A percentile compares a stretch with the other conserved stretches of the same genome.
phyloP scores from a whole-genome alignment of 2,797 vertebrate species.

The Coccyzus lansbergi region DNA sequence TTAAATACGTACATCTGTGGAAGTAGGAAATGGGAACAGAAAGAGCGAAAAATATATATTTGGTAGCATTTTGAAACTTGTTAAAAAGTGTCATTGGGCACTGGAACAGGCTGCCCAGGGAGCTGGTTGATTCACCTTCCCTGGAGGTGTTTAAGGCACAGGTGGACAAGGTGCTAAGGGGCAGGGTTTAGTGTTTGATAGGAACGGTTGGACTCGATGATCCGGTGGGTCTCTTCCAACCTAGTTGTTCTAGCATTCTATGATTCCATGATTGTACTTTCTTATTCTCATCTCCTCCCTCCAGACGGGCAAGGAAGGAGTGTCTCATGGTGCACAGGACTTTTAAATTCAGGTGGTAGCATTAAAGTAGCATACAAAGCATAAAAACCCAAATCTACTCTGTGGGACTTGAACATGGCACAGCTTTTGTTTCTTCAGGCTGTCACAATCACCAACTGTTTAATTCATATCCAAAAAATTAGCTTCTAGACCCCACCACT shows the following conservation, averaged over 20 bases:
- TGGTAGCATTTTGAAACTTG: neutral
- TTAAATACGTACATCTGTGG: neutral
- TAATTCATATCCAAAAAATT: conserved; percentile 1
- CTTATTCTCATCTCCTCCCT: neutral
- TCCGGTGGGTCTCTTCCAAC: too few relatives aligned
- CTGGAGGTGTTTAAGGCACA: too few relatives aligned
- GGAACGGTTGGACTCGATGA: too few relatives aligned
- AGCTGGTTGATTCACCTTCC: too few relatives aligned
- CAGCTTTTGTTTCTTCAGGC: neutral
- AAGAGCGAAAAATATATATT: neutral
- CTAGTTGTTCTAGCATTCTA: too few relatives aligned
- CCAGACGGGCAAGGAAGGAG: neutral
- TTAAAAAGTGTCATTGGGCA: too few relatives aligned
- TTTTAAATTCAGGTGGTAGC: neutral
- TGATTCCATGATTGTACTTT: too few relatives aligned
- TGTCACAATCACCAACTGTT: neutral
- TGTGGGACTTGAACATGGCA: neutral
- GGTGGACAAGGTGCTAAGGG: too few relatives aligned
- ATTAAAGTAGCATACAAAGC: neutral
- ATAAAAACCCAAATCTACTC: neutral
- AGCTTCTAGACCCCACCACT: neutral
- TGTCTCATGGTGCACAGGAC: neutral
- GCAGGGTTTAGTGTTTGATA: too few relatives aligned
- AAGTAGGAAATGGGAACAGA: neutral
- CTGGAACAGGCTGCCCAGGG: too few relatives aligned